Percentiles rank a stretch among this genome's conserved stretches.
Conservation (phyloP, 1,140 invertebrate genomes). For the Drosophila biarmipes region DNA sequence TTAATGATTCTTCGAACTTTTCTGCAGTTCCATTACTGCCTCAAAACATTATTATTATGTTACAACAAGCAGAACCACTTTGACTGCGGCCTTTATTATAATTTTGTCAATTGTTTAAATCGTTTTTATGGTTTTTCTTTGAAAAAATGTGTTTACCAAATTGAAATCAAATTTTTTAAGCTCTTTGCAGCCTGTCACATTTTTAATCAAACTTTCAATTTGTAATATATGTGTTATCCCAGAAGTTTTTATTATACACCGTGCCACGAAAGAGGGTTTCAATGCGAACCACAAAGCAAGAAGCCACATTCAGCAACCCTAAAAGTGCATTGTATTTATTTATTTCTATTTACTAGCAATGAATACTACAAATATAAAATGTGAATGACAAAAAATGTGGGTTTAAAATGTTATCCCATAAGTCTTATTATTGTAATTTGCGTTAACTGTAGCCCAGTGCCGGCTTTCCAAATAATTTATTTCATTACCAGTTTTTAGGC, state of each 20-base stretch:
- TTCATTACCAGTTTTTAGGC: constrained; percentile 22
- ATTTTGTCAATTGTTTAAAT: too few relatives aligned
- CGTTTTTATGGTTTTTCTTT: too few relatives aligned
- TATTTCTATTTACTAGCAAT: too few relatives aligned
- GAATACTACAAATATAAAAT: too few relatives aligned
- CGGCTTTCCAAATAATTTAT: constrained; percentile 11
- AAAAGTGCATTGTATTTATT: too few relatives aligned
- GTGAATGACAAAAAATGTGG: too few relatives aligned
- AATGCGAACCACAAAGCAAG: too few relatives aligned
- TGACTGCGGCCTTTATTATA: too few relatives aligned
- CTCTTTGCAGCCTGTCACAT: background rate
- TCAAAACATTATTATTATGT: background rate
- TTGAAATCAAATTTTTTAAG: background rate
- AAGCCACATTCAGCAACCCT: too few relatives aligned
- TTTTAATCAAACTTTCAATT: constrained; percentile 2
- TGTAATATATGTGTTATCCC: constrained; percentile 21
- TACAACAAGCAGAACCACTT: too few relatives aligned
- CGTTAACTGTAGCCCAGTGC: background rate
- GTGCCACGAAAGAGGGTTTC: background rate
- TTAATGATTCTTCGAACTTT: background rate
- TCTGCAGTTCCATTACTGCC: background rate
- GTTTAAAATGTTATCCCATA: too few relatives aligned
- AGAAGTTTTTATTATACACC: constrained; percentile 13
- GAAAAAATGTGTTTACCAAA: background rate
- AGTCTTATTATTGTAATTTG: too few relatives aligned